Evolutionary conservation across 1,140 invertebrate genomes (phyloP).

Genomic region (Trissolcus basalis): DNA sequence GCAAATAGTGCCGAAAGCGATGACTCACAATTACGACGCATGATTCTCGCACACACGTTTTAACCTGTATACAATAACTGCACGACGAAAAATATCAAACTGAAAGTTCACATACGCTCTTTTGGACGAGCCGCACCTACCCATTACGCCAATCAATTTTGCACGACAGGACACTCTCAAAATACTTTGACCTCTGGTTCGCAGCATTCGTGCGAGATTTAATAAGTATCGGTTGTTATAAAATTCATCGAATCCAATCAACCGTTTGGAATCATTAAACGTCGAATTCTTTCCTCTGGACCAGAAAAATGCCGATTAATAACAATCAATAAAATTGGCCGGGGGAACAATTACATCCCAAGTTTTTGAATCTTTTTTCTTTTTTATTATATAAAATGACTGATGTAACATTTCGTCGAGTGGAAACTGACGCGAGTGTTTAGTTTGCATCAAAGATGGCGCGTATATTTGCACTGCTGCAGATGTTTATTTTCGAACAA

Average conservation of each 20-base stretch:
- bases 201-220: slow-evolving; percentile 11
- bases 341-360: not conserved
- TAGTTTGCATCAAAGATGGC: slow-evolving; percentile 3
- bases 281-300: too few species aligned
- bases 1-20: slow-evolving; percentile 66
- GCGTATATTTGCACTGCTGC: slow-evolving; percentile 6
- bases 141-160: slow-evolving; percentile 44
- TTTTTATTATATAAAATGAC: slow-evolving; percentile 8
- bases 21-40: slow-evolving; percentile 54
- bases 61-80: slow-evolving; percentile 21
- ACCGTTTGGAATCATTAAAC: too few species aligned
- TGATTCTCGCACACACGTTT: slow-evolving; percentile 41
- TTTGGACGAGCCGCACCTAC: slow-evolving; percentile 30
- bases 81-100: slow-evolving; percentile 8
- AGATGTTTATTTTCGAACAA: slow-evolving; percentile 48
- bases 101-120: slow-evolving; percentile 35
- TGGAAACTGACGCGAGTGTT: slow-evolving; percentile 10
- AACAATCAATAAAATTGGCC: too few species aligned
- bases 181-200: slow-evolving; percentile 27
- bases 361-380: not conserved
- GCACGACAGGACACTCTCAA: slow-evolving; percentile 27
- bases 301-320: too few species aligned
- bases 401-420: slow-evolving; percentile 10
- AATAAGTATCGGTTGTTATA: slow-evolving; percentile 5
- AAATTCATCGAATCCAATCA: not conserved